These are phyloP conservation scores for Bombus impatiens DNA, from an alignment of 1,140 invertebrate species.

Conservation along the genomic window DNA sequence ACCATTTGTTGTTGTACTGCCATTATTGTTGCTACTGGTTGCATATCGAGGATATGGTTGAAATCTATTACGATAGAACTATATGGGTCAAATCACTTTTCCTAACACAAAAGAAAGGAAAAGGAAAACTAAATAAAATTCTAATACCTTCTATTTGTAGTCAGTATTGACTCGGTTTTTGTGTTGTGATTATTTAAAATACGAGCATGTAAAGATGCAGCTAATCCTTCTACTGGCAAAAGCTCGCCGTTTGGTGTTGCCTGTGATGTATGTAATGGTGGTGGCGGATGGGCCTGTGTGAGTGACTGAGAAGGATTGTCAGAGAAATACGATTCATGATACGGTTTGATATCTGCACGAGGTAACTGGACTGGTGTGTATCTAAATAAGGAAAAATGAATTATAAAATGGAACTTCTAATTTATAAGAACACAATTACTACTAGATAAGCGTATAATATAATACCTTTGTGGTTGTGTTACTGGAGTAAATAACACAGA, in stretches of 20 bases:
- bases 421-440: neutral
- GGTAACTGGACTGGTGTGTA: constrained; percentile 86
- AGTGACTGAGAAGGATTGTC: constrained; percentile 83
- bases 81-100: neutral
- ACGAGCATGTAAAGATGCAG: constrained; percentile 91
- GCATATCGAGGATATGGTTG: constrained; percentile 78
- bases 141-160: constrained; percentile 70
- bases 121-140: neutral
- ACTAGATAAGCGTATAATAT: neutral
- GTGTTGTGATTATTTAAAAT: constrained; percentile 84
- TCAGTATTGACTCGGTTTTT: constrained; percentile 69
- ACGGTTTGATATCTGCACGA: constrained; percentile 88
- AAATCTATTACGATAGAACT: constrained; percentile 70
- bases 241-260: constrained; percentile 75
- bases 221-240: constrained; percentile 86
- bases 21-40: constrained; percentile 69
- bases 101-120: neutral
- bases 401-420: neutral
- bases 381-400: constrained; percentile 58
- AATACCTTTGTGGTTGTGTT: constrained; percentile 79
- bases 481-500: constrained; percentile 80
- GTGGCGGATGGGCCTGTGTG: constrained; percentile 72
- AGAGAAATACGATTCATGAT: constrained; percentile 88
- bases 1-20: constrained; percentile 60
- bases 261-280: constrained; percentile 78